Evolutionary conservation across 2,888 invertebrate genomes (phyloP).

Genomic region (Sicus ferrugineus): DNA sequence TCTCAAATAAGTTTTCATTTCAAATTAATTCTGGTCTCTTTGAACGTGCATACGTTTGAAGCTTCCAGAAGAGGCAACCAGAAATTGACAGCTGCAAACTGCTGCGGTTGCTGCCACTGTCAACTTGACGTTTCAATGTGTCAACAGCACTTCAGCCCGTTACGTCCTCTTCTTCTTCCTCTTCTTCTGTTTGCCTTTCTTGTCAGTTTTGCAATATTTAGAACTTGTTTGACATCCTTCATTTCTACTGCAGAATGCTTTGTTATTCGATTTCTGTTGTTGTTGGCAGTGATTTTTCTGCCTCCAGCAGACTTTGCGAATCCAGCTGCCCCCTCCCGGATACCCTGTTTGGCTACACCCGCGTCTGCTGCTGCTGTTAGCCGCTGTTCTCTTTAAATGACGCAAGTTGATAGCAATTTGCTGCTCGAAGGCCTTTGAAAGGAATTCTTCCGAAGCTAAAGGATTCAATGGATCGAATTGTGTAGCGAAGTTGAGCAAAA

Average conservation of each 20-base stretch:
- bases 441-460: neutral
- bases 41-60: neutral
- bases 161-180: neutral
- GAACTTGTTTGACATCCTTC: too few relatives aligned
- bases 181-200: neutral
- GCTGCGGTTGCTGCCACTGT: constrained; percentile 31
- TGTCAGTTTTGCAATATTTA: too few relatives aligned
- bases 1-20: too few relatives aligned
- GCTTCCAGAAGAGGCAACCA: neutral
- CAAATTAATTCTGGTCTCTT: constrained; percentile 1
- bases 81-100: constrained; percentile 30
- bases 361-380: neutral
- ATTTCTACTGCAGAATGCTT: neutral
- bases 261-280: neutral
- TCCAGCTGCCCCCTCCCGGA: neutral
- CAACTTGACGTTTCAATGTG: constrained; percentile 35
- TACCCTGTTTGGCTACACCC: neutral
- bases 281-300: neutral
- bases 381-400: constrained; percentile 22
- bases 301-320: neutral
- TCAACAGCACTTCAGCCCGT: neutral
- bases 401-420: constrained; percentile 23
- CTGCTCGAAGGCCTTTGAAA: constrained; percentile 6
- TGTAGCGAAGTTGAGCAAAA: neutral
- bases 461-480: neutral